Percentiles rank a stretch among this genome's conserved stretches.
phyloP scores from a whole-genome alignment of 2,113 vertebrate species.

The Tupaia chinensis region DNA sequence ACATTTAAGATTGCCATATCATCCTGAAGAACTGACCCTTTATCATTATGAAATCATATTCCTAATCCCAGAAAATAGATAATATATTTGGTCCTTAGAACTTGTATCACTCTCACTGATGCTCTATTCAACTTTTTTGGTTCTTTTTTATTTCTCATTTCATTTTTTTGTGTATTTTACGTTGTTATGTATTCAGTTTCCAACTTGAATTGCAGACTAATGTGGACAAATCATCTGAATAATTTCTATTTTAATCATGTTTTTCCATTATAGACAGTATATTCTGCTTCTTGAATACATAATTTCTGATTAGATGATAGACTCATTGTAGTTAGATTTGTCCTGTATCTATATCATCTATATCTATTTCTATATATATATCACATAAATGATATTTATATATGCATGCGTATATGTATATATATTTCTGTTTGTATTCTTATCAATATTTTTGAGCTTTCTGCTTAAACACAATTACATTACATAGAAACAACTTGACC shows the following conservation, averaged over 20 bases:
- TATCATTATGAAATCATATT: not conserved
- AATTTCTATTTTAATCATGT: not conserved
- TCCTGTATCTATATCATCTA: too few relatives aligned
- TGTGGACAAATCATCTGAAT: not conserved
- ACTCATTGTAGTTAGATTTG: not conserved
- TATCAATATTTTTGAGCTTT: not conserved
- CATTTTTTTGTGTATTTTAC: not conserved
- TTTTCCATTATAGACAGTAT: not conserved
- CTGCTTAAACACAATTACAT: not conserved
- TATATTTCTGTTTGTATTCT: not conserved
- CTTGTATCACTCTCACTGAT: not conserved
- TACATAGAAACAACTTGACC: not conserved
- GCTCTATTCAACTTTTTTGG: not conserved
- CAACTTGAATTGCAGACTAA: not conserved
- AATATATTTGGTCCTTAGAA: not conserved
- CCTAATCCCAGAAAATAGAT: not conserved
- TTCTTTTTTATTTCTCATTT: not conserved
- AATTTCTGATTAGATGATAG: not conserved
- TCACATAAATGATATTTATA: too few relatives aligned
- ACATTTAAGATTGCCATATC: not conserved
- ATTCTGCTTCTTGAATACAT: not conserved
- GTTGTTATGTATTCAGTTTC: not conserved
- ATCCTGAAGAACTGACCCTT: not conserved
- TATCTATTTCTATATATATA: too few relatives aligned
- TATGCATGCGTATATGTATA: too few relatives aligned